phyloP scores from a whole-genome alignment of 2,797 vertebrate species.

The Tarsius wallacei region DNA sequence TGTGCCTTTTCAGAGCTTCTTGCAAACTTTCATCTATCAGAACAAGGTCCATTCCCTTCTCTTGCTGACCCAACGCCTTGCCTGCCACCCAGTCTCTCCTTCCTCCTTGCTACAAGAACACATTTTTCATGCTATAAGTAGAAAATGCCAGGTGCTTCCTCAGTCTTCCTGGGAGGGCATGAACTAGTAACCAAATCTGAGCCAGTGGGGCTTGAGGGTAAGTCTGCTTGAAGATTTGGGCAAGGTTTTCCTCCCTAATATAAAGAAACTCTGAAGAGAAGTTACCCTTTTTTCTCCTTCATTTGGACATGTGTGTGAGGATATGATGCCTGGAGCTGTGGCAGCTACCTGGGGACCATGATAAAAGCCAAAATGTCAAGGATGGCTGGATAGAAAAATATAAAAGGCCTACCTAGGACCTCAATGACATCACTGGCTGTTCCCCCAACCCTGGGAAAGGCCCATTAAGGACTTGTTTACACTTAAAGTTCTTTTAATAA shows the following conservation, averaged over 20 bases:
- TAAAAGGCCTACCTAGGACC: not conserved
- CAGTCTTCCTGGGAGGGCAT: not conserved
- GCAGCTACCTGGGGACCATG: not conserved
- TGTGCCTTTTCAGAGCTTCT: not conserved
- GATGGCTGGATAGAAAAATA: accelerated
- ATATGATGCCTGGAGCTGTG: no score
- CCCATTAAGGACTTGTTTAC: not conserved
- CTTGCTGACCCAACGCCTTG: not conserved
- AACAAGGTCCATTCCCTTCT: not conserved
- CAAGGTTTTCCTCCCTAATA: not conserved
- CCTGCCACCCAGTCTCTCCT: not conserved
- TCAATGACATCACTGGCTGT: accelerated
- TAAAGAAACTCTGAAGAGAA: not conserved
- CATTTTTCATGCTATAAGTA: not conserved
- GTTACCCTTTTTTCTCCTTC: not conserved
- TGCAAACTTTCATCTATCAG: not conserved
- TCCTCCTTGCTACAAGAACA: not conserved
- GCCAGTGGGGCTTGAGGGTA: not conserved
- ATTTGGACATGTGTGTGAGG: not conserved
- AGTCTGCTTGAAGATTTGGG: not conserved
- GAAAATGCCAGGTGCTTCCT: not conserved
- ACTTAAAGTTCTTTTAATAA: not conserved
- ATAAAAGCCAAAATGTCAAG: not conserved
- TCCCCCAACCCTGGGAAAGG: not conserved
- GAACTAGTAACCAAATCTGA: not conserved